A percentile compares a stretch with the other conserved stretches of the same genome.
phyloP scores from a whole-genome alignment of 2,888 invertebrate genomes.

The Cremastinae sp. region DNA sequence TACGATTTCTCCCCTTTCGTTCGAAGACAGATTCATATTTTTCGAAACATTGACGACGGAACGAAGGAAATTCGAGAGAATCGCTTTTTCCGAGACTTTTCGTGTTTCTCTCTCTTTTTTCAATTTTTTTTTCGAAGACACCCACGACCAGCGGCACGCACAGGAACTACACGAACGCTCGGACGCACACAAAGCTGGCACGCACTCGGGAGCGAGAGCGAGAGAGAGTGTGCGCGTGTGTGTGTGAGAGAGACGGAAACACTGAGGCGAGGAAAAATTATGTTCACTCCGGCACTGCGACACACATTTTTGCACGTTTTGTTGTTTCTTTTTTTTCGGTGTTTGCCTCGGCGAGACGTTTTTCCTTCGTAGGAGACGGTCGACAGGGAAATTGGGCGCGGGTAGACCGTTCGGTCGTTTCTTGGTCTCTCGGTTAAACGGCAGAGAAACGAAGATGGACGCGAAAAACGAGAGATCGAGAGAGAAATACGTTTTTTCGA shows the following conservation, averaged over 20 bases:
- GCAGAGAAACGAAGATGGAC: conserved; percentile 52
- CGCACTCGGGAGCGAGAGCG: conserved; percentile 3
- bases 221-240: conserved; percentile 24
- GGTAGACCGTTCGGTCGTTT: too few relatives aligned
- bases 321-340: too few relatives aligned
- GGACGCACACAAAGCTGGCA: conserved; percentile 53
- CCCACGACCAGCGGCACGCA: conserved; percentile 44
- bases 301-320: too few relatives aligned
- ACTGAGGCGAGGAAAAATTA: background rate
- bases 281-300: conserved; percentile 10
- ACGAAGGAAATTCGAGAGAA: background rate
- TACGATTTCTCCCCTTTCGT: too few relatives aligned
- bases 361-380: too few relatives aligned
- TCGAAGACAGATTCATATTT: too few relatives aligned
- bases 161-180: conserved; percentile 60
- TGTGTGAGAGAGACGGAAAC: background rate
- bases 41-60: too few relatives aligned
- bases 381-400: too few relatives aligned
- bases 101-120: background rate
- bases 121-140: conserved; percentile 53
- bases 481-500: conserved; percentile 40
- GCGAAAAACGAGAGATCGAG: conserved; percentile 37
- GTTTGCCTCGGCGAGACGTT: too few relatives aligned
- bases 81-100: too few relatives aligned
- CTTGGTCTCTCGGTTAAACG: too few relatives aligned